Conservation (phyloP, 2,797 vertebrate genomes). For the Cephalopachus bancanus region DNA sequence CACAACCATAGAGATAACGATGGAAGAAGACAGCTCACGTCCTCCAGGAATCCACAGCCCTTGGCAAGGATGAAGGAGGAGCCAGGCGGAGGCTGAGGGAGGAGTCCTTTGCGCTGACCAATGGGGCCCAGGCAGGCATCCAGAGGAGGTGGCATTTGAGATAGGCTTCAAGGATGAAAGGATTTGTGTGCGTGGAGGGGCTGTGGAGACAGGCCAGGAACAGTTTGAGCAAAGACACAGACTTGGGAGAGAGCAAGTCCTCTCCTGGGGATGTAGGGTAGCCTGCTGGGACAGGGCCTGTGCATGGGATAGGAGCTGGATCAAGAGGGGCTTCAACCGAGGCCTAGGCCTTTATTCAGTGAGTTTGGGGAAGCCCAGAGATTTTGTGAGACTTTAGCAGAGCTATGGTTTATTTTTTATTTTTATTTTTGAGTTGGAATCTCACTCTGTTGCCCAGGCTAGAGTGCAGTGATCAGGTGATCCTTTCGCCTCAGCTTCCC, state of each 20-base stretch:
- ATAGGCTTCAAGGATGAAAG: neutral
- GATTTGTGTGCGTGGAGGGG: neutral
- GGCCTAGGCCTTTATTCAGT: neutral
- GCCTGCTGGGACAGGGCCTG: neutral
- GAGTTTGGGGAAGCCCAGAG: neutral
- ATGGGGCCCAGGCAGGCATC: neutral
- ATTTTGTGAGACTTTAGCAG: neutral
- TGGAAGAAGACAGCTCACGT: neutral
- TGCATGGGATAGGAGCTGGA: neutral
- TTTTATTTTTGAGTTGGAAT: too few relatives aligned
- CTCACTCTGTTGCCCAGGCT: too few relatives aligned
- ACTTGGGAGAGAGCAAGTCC: neutral
- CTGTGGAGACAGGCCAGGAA: neutral
- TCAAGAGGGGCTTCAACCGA: neutral
- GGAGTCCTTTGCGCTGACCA: neutral
- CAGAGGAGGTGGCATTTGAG: neutral
- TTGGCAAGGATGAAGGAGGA: conserved; percentile 3
- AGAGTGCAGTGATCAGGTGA: too few relatives aligned
- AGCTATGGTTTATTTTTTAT: neutral
- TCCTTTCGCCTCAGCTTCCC: too few relatives aligned
- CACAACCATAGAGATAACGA: neutral
- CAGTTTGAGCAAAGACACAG: neutral
- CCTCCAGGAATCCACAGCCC: neutral
- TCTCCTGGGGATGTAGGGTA: neutral
- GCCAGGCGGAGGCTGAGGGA: neutral